phyloP scores from a whole-genome alignment of 2,113 vertebrate species.

The Variabilichromis moorii region DNA sequence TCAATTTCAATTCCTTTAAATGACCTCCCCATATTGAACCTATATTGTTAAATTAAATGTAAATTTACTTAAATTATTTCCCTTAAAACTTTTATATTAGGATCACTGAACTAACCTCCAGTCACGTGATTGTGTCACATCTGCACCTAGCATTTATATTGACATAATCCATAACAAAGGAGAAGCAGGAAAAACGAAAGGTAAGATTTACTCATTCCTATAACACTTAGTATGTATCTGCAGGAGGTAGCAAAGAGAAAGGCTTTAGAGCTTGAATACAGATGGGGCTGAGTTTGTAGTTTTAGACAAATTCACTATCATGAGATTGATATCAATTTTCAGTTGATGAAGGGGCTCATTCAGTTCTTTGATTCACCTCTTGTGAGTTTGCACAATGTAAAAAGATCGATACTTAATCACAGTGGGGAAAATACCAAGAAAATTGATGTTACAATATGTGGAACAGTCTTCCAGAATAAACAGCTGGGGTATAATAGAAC shows the following conservation, averaged over 20 bases:
- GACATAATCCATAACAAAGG: slow-evolving; percentile 2
- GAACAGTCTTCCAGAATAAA: not conserved
- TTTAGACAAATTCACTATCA: not conserved
- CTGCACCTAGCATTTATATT: slow-evolving; percentile 36
- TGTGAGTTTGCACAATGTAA: not conserved
- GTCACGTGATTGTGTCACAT: slow-evolving; percentile 32
- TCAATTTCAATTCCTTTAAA: not conserved
- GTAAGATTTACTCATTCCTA: slow-evolving; percentile 29
- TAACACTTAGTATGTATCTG: not conserved
- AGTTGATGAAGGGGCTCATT: not conserved
- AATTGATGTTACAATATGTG: slow-evolving; percentile 10
- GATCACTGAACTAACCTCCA: slow-evolving; percentile 10
- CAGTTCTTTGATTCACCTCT: not conserved
- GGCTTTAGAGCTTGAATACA: slow-evolving; percentile 3
- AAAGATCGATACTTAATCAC: slow-evolving; percentile 37
- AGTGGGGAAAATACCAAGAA: not conserved
- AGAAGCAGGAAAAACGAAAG: not conserved
- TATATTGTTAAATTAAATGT: slow-evolving; percentile 47
- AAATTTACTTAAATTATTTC: not conserved
- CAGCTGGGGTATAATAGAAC: not conserved
- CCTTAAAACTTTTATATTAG: slow-evolving; percentile 54
- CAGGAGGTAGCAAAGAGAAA: not conserved
- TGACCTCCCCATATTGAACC: not conserved
- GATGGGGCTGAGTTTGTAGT: not conserved
- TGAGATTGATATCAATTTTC: not conserved